Percentiles rank a stretch among this genome's conserved stretches.
phyloP scores from a whole-genome alignment of 2,888 invertebrate species.

The Phaedon cochleariae region DNA sequence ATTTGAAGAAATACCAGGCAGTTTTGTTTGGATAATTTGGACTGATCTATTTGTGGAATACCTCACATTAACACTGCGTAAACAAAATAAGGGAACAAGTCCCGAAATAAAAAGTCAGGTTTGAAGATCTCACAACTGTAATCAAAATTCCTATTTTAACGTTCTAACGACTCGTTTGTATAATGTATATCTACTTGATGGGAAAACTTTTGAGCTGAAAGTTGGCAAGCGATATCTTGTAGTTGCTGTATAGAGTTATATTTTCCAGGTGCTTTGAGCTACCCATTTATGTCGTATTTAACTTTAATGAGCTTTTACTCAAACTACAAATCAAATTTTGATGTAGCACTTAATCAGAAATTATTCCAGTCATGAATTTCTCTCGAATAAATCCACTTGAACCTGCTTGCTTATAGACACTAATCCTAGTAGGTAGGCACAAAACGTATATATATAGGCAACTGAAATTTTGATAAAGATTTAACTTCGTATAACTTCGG shows the following conservation, averaged over 20 bases:
- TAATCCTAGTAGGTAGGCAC: neutral
- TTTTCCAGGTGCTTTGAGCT: conserved; percentile 15
- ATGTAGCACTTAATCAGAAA: conserved; percentile 19
- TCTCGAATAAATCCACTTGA: neutral
- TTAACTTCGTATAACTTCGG: too few relatives aligned
- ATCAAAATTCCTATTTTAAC: neutral
- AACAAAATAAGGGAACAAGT: neutral
- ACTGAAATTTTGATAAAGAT: too few relatives aligned
- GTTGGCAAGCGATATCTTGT: neutral
- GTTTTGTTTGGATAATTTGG: neutral
- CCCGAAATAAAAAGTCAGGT: neutral
- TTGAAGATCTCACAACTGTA: neutral
- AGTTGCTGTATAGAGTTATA: conserved; percentile 1
- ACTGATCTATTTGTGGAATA: neutral
- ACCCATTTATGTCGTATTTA: conserved; percentile 14
- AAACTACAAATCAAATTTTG: conserved; percentile 15
- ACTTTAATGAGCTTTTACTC: conserved; percentile 21
- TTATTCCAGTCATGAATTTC: conserved; percentile 9
- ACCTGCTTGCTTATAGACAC: neutral
- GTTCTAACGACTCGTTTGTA: neutral
- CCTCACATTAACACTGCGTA: neutral
- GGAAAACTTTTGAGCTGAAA: neutral
- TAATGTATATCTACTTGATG: neutral
- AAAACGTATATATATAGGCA: neutral
- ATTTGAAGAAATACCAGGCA: neutral